Evolutionary conservation across 92 coral and sea anemone genomes (phyloP).

Genomic region (Heliopora coerulea): DNA sequence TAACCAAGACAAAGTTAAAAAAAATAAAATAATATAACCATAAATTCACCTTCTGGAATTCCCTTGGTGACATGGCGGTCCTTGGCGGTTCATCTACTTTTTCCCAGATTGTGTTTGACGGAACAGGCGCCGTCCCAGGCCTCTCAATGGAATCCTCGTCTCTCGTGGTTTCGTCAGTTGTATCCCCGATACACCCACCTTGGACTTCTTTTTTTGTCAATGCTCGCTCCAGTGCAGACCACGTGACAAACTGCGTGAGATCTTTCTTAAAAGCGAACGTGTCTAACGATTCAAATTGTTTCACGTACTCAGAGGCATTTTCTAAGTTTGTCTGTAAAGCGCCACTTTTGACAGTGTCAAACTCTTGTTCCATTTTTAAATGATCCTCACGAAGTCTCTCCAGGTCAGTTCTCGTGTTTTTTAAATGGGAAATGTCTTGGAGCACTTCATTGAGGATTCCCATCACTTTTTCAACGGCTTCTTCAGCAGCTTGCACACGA

Average conservation of each 20-base stretch:
- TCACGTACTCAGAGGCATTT: background rate
- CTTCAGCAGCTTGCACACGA: constrained; percentile 89
- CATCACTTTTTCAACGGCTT: constrained; percentile 87
- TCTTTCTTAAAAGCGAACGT: constrained; percentile 72
- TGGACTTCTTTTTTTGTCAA: constrained; percentile 66
- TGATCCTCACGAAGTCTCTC: constrained; percentile 58
- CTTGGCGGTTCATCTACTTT: constrained; percentile 44
- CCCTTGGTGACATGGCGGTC: constrained; percentile 69
- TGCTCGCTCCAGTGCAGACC: constrained; percentile 96
- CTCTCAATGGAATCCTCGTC: constrained; percentile 49
- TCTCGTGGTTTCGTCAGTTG: constrained; percentile 34
- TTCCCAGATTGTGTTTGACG: background rate
- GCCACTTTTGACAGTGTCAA: constrained; percentile 13
- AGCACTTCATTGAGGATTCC: constrained; percentile 74
- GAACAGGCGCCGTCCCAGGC: constrained; percentile 66
- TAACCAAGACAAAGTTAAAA: too few species aligned
- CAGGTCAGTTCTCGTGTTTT: constrained; percentile 62
- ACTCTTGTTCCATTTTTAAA: constrained; percentile 19
- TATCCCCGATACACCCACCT: background rate
- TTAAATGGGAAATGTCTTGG: constrained; percentile 54
- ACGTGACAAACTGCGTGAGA: constrained; percentile 71
- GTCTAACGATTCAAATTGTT: constrained; percentile 26
- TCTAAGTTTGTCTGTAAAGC: background rate
- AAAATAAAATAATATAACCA: too few species aligned
- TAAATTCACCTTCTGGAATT: constrained; percentile 59